These are phyloP conservation scores for Melipona quadrifasciata DNA, from an alignment of 1,140 invertebrate genomes.

Conservation along the genomic window DNA sequence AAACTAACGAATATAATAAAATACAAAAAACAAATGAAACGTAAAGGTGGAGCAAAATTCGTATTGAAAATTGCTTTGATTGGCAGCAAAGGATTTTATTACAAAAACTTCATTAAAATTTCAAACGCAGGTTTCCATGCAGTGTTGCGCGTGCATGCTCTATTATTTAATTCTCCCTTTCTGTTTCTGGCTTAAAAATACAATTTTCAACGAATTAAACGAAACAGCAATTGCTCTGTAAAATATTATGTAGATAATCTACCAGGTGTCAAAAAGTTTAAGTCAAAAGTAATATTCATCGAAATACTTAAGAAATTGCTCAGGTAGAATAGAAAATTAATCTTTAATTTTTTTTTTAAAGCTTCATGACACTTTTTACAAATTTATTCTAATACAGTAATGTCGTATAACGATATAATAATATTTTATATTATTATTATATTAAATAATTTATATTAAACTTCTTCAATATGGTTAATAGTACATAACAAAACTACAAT, in stretches of 20 bases:
- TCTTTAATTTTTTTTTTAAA: too few species aligned
- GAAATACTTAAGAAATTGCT: neutral
- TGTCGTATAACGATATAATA: too few species aligned
- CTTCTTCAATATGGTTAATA: too few species aligned
- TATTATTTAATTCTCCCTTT: neutral
- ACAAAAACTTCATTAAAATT: neutral
- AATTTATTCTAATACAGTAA: too few species aligned
- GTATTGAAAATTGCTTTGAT: neutral
- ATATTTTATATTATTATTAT: too few species aligned
- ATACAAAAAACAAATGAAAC: neutral
- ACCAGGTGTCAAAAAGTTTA: neutral
- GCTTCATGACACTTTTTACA: too few species aligned
- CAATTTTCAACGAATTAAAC: neutral
- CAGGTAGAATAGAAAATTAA: too few species aligned
- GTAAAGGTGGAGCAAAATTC: neutral
- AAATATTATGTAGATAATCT: too few species aligned
- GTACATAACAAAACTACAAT: too few species aligned
- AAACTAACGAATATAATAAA: neutral
- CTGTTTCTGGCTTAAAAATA: neutral
- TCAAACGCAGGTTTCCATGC: neutral
- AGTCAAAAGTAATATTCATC: neutral
- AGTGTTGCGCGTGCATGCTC: neutral
- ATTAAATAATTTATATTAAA: too few species aligned
- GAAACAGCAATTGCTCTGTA: neutral
- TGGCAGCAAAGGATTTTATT: slow-evolving; percentile 3